These are phyloP conservation scores for Laspeyria flexula DNA, from an alignment of 2,888 invertebrate genomes.

Conservation along the genomic window DNA sequence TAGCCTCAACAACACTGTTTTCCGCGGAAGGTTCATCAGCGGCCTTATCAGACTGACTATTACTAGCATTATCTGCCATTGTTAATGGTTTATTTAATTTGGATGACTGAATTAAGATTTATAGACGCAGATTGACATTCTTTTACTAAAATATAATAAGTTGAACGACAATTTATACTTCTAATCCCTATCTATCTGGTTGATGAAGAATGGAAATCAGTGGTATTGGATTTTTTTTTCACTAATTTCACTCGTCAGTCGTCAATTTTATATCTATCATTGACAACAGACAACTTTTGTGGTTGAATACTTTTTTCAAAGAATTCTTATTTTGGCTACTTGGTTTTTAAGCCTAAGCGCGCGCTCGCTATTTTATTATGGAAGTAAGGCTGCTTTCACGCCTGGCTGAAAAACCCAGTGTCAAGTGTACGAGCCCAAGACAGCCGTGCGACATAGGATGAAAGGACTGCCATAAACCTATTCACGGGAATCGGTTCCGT, in stretches of 20 bases:
- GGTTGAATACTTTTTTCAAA: background rate
- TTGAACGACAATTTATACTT: background rate
- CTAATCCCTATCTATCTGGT: background rate
- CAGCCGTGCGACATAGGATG: too few species aligned
- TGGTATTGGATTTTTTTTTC: background rate
- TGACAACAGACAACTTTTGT: too few species aligned
- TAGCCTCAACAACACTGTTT: conserved; percentile 48
- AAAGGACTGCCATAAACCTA: too few species aligned
- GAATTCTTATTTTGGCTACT: background rate
- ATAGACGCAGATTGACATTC: conserved; percentile 8
- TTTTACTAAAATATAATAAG: conserved; percentile 14
- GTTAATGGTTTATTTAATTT: conserved; percentile 11
- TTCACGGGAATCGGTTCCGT: too few species aligned
- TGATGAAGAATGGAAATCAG: background rate
- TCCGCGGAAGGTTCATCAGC: conserved; percentile 50
- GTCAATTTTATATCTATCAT: conserved; percentile 1
- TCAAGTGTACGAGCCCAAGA: too few species aligned
- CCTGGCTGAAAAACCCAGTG: too few species aligned
- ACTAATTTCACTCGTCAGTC: background rate
- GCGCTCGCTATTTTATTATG: too few species aligned
- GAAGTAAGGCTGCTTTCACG: too few species aligned
- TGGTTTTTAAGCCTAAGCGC: background rate
- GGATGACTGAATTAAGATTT: conserved; percentile 20
- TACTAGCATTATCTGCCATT: conserved; percentile 42
- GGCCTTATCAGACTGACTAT: conserved; percentile 53